phyloP scores from a whole-genome alignment of 1,140 invertebrate species.

The Conus ventricosus region DNA sequence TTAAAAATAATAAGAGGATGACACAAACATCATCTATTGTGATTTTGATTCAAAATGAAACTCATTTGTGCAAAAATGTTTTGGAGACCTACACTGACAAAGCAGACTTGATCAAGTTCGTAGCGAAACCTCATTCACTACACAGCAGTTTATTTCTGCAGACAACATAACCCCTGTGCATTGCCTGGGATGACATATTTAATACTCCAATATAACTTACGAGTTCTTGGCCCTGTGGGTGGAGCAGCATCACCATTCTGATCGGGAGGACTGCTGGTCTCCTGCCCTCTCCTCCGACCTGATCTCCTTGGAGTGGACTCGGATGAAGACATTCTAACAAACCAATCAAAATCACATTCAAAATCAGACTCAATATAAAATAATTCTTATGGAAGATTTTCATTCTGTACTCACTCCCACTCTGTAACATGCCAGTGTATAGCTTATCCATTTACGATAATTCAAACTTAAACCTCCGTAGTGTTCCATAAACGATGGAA shows the following conservation, averaged over 20 bases:
- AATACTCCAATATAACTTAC: background rate
- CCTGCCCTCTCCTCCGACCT: background rate
- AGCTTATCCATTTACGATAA: too few species aligned
- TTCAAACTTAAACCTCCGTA: too few species aligned
- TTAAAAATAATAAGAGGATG: too few species aligned
- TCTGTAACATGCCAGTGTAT: too few species aligned
- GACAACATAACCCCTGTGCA: background rate
- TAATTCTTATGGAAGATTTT: too few species aligned
- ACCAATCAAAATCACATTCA: too few species aligned
- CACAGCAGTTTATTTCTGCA: background rate
- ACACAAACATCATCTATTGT: too few species aligned
- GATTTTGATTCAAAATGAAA: background rate
- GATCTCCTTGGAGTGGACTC: constrained; percentile 3
- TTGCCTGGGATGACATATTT: background rate
- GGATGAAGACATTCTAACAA: background rate
- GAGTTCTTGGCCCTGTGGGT: background rate
- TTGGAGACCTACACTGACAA: background rate
- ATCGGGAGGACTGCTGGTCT: background rate
- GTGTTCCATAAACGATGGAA: too few species aligned
- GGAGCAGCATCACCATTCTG: background rate
- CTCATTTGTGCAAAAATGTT: background rate
- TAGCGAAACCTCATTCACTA: background rate
- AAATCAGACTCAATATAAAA: too few species aligned
- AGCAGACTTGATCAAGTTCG: background rate
- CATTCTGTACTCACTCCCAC: too few species aligned